These are phyloP conservation scores for Pomatostomus ruficeps DNA, from an alignment of 2,113 vertebrate species.

Conservation along the genomic window DNA sequence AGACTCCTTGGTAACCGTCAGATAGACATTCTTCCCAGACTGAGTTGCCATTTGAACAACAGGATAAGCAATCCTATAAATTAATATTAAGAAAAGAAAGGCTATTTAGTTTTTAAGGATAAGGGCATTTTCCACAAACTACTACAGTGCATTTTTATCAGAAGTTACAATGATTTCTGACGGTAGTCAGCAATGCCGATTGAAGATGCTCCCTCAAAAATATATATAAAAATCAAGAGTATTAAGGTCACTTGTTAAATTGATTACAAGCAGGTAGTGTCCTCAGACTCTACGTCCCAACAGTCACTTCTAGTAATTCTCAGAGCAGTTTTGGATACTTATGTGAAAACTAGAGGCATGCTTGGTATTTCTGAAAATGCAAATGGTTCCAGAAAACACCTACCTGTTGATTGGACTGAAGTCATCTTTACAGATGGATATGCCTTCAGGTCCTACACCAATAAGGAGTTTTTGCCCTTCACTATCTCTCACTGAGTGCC, in stretches of 20 bases:
- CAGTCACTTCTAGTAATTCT: background rate
- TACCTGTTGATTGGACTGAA: conserved; percentile 91
- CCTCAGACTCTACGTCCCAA: background rate
- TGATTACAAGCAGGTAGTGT: background rate
- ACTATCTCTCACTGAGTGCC: conserved; percentile 90
- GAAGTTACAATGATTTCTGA: background rate
- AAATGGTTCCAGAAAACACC: background rate
- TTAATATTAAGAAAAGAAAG: background rate
- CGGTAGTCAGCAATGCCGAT: background rate
- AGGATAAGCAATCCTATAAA: conserved; percentile 87
- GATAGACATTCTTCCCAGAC: conserved; percentile 94
- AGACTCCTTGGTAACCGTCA: conserved; percentile 93
- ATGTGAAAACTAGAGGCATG: background rate
- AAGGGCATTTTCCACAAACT: background rate
- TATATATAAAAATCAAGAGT: background rate
- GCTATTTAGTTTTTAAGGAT: background rate
- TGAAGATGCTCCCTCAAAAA: background rate
- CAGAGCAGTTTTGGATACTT: background rate
- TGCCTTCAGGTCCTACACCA: conserved; percentile 93
- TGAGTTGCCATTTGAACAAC: conserved; percentile 98
- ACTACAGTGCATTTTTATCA: background rate
- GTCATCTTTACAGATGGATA: conserved; percentile 91
- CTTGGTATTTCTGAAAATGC: background rate
- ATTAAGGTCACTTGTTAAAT: background rate
- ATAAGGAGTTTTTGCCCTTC: conserved; percentile 86